phyloP scores from a whole-genome alignment of 2,797 vertebrate species.

The Dendrocincla tyrannina region DNA sequence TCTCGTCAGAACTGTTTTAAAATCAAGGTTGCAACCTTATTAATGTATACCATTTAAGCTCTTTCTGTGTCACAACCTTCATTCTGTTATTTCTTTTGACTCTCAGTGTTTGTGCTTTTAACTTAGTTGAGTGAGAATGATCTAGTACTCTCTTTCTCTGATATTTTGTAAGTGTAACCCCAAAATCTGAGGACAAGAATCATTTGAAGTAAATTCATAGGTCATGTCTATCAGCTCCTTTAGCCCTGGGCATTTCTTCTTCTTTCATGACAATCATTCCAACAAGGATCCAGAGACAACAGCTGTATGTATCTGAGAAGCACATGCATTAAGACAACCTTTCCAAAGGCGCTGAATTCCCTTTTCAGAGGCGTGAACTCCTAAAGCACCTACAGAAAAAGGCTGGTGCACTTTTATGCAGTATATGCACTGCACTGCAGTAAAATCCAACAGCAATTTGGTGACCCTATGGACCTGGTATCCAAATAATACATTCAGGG shows the following conservation, averaged over 20 bases:
- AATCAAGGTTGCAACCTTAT: neutral
- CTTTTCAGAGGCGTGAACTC: neutral
- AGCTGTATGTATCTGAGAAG: neutral
- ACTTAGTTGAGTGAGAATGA: neutral
- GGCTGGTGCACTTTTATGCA: neutral
- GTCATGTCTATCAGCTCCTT: neutral
- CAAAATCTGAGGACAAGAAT: neutral
- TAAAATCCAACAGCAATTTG: neutral
- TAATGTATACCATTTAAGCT: neutral
- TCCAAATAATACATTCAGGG: neutral
- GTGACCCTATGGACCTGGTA: neutral
- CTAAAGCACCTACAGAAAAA: neutral
- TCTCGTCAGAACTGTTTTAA: neutral
- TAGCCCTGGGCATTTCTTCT: neutral
- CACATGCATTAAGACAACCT: neutral
- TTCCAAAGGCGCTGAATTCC: neutral
- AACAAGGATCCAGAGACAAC: neutral
- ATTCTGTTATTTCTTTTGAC: neutral
- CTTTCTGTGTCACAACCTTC: neutral
- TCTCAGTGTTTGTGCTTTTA: neutral
- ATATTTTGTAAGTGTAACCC: neutral
- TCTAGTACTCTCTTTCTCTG: neutral
- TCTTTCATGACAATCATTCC: neutral
- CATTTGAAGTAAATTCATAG: neutral
- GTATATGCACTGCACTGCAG: too few species aligned